Percentiles rank a stretch among this genome's conserved stretches.
These are phyloP conservation scores for Simalia tracyae DNA, from an alignment of 2,797 vertebrate genomes.

Conservation along the genomic window DNA sequence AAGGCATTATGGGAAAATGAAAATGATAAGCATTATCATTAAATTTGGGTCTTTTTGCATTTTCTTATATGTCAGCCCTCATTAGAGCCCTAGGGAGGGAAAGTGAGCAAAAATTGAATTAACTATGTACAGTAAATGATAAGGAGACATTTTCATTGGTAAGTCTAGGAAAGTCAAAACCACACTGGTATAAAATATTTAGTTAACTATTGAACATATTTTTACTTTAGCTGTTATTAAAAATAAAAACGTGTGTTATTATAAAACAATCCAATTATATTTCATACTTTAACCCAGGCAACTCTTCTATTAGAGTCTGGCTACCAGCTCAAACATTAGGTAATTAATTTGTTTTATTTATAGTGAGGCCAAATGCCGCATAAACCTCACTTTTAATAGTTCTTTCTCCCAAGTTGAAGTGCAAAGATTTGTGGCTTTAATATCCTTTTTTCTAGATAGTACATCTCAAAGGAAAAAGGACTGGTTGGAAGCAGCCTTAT, in stretches of 20 bases:
- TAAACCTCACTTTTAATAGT: neutral
- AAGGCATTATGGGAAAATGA: neutral
- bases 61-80: too few relatives aligned
- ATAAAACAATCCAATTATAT: conserved; percentile 43
- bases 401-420: neutral
- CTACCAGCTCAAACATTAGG: neutral
- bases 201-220: conserved; percentile 27
- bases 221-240: conserved; percentile 30
- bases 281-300: neutral
- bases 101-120: neutral
- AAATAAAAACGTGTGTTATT: conserved; percentile 39
- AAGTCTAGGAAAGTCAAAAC: neutral
- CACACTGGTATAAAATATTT: conserved; percentile 39
- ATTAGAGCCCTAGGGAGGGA: neutral
- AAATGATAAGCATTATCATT: neutral
- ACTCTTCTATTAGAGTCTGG: neutral
- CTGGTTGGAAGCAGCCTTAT: conserved; percentile 7
- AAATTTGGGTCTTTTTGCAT: too few relatives aligned
- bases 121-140: neutral
- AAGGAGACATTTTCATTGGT: neutral
- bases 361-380: neutral
- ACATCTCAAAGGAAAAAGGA: conserved; percentile 32
- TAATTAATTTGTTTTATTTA: neutral
- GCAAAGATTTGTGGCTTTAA: neutral
- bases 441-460: conserved; percentile 28